A percentile compares a stretch with the other conserved stretches of the same genome.
Evolutionary conservation across 1,140 invertebrate species (phyloP).

Genomic region (Ridgeia piscesae): DNA sequence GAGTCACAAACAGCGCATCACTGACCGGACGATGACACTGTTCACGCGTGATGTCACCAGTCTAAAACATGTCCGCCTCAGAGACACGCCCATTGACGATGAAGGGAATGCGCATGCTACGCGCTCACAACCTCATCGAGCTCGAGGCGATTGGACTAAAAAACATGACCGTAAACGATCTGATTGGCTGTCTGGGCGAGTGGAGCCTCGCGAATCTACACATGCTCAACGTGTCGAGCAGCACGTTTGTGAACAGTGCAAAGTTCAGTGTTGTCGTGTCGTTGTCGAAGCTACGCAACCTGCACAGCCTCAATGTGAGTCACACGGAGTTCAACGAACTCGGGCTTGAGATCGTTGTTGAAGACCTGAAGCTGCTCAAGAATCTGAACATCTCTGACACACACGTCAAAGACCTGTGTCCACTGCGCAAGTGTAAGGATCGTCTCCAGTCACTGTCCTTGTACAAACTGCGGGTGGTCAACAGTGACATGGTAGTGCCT

Average conservation of each 20-base stretch:
- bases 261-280: conserved; percentile 58
- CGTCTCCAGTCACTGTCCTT: conserved; percentile 67
- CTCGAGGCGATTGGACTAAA: conserved; percentile 68
- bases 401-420: conserved; percentile 68
- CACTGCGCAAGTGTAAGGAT: conserved; percentile 66
- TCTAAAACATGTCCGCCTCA: conserved; percentile 61
- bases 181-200: conserved; percentile 72
- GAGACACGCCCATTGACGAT: conserved; percentile 62
- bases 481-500: conserved; percentile 57
- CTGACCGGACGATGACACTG: conserved; percentile 67
- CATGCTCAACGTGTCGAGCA: conserved; percentile 68
- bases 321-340: conserved; percentile 73
- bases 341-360: conserved; percentile 70
- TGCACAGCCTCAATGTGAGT: conserved; percentile 72
- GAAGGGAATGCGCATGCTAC: conserved; percentile 68
- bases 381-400: conserved; percentile 74
- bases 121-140: conserved; percentile 66
- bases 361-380: conserved; percentile 70
- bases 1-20: conserved; percentile 67
- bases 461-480: conserved; percentile 67
- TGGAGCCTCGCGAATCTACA: conserved; percentile 73
- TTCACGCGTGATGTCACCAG: conserved; percentile 70
- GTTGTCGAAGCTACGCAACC: conserved; percentile 60
- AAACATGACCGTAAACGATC: conserved; percentile 66
- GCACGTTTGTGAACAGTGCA: conserved; percentile 63